Percentiles rank a stretch among this genome's conserved stretches.
phyloP scores from a whole-genome alignment of 2,113 vertebrate species.

The Pituophis catenifer region DNA sequence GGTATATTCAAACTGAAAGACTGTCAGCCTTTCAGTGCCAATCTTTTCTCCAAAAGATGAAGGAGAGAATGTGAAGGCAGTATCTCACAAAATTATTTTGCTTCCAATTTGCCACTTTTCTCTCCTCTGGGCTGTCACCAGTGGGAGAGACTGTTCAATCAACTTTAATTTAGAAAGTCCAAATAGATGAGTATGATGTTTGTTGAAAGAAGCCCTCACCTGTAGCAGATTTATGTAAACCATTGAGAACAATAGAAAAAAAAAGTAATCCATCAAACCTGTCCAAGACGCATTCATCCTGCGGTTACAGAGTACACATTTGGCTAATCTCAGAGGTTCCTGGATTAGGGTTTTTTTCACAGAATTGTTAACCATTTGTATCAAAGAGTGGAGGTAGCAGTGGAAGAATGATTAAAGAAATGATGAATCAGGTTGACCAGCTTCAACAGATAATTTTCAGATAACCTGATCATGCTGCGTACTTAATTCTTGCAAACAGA shows the following conservation, averaged over 20 bases:
- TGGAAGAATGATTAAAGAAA: not conserved
- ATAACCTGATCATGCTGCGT: not conserved
- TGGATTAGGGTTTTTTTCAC: not conserved
- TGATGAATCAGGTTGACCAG: not conserved
- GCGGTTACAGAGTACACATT: not conserved
- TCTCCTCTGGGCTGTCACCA: slow-evolving; percentile 21
- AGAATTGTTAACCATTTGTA: not conserved
- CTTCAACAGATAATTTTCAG: not conserved
- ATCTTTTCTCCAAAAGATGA: slow-evolving; percentile 5
- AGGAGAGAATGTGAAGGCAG: not conserved
- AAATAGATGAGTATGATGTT: not conserved
- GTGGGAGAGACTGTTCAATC: not conserved
- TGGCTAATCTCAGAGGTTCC: not conserved
- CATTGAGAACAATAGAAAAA: not conserved
- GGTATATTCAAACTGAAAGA: fast-evolving
- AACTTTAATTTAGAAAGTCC: not conserved
- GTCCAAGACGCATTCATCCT: not conserved
- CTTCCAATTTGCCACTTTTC: slow-evolving; percentile 41
- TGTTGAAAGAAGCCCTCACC: not conserved
- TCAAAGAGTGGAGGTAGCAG: not conserved
- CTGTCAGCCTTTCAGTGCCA: slow-evolving; percentile 22
- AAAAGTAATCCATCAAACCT: not conserved
- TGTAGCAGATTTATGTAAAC: not conserved
- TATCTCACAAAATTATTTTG: slow-evolving; percentile 33
- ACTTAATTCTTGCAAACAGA: not conserved